These are phyloP conservation scores for Macrocentrus cingulum DNA, from an alignment of 1,140 invertebrate species.

Conservation along the genomic window DNA sequence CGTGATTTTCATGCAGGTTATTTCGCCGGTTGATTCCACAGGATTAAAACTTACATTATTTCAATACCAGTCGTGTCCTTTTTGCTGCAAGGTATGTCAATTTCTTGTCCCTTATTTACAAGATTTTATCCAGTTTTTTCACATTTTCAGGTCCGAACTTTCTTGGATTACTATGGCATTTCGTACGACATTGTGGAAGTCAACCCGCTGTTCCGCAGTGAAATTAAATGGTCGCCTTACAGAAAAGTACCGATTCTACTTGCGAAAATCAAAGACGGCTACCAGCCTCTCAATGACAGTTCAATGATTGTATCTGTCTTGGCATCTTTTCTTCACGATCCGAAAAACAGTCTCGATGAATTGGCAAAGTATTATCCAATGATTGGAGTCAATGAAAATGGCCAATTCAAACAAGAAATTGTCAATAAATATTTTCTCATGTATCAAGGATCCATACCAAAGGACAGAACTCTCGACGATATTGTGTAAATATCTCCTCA, in stretches of 20 bases:
- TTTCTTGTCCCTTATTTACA: background rate
- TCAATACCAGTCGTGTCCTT: conserved; percentile 97
- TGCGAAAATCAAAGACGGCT: conserved; percentile 70
- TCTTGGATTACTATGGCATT: conserved; percentile 91
- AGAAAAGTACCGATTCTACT: conserved; percentile 96
- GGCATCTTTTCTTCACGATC: conserved; percentile 74
- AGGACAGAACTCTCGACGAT: conserved; percentile 61
- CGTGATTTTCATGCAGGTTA: conserved; percentile 57
- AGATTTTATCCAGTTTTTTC: background rate
- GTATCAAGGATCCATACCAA: conserved; percentile 67
- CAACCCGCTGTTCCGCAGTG: conserved; percentile 85
- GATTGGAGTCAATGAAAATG: conserved; percentile 71
- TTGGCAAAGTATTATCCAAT: conserved; percentile 82
- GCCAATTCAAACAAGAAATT: conserved; percentile 73
- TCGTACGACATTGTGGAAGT: conserved; percentile 97
- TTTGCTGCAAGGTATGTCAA: conserved; percentile 86
- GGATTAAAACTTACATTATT: conserved; percentile 85
- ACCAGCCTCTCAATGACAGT: conserved; percentile 89
- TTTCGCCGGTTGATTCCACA: conserved; percentile 68
- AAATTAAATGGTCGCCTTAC: conserved; percentile 92
- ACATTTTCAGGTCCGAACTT: conserved; percentile 69
- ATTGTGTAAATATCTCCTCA: conserved; percentile 64
- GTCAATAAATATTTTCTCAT: conserved; percentile 96
- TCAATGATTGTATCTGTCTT: conserved; percentile 91
- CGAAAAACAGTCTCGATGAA: conserved; percentile 65